Evolutionary conservation across 1,140 invertebrate species (phyloP).

Genomic region (Stegodyphus dumicola): DNA sequence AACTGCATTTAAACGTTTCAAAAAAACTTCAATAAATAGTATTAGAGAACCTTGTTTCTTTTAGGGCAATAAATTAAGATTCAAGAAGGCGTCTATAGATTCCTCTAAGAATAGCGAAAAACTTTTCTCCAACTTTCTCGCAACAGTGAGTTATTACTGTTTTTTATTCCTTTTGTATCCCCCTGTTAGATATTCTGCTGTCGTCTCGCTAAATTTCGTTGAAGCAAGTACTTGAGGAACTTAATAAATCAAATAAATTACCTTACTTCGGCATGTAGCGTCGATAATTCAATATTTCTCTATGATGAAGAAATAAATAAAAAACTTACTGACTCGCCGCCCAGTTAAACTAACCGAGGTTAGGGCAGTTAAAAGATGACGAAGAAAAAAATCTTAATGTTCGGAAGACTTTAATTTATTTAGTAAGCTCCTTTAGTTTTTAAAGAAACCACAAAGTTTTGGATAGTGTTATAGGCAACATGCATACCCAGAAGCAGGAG

Average conservation of each 20-base stretch:
- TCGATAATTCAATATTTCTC: too few species aligned
- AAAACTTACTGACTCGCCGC: not conserved
- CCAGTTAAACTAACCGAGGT: not conserved
- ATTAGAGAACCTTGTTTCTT: not conserved
- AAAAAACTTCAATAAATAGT: not conserved
- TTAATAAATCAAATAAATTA: too few species aligned
- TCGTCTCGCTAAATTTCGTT: not conserved
- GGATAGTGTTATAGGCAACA: not conserved
- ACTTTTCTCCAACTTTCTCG: not conserved
- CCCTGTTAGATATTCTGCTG: too few species aligned
- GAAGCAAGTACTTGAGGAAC: too few species aligned
- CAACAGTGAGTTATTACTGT: slow-evolving; percentile 5
- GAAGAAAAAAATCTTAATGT: not conserved
- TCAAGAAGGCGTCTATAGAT: too few species aligned
- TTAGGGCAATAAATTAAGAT: too few species aligned
- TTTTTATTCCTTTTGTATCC: not conserved
- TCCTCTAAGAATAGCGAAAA: not conserved
- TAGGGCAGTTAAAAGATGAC: not conserved
- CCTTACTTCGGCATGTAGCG: too few species aligned
- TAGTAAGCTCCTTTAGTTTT: not conserved
- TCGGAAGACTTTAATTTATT: slow-evolving; percentile 16
- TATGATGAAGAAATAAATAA: too few species aligned
- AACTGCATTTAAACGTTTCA: not conserved
- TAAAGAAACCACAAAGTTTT: not conserved
- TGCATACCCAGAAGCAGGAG: too few species aligned